Base-by-base conservation (phyloP, 2,113 vertebrate species). In the Petaurus breviceps region DNA sequence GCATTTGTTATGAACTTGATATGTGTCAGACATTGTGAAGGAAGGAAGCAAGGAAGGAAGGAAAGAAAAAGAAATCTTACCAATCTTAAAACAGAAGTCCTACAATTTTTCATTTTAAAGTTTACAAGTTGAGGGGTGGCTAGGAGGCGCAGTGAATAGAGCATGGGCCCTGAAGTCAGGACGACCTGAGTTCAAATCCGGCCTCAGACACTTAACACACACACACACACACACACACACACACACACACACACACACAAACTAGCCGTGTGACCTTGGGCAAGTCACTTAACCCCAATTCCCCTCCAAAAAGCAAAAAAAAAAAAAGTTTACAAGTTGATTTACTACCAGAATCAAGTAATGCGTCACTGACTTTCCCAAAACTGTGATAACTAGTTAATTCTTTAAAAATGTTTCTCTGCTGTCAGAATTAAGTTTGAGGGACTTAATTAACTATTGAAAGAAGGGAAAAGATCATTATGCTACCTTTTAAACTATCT, bases 321-420 rank as follows among this genome's bases (percentile, higher is more conserved):
- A 49, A 49, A 49, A 49, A 49, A 49, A 49, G 4, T 49, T 49
- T 43, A 8, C 19, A 2, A 43, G 68, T n/a, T 84, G 16, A 84
- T 84, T 43, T 84, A 23, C n/a, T 77, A 77, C 61, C 31, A 19
- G 14, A 77, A n/a, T 77, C 5, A 19, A n/a, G 12, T 14, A 77
- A 77, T n/a, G 14, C 37, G 6, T 77, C 14, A n/a, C n/a, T 84
- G n/a, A 84, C 68, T 84, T 84, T 84, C 43, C n/a, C 16, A 84
- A 43, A 84, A 84, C 6, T 84, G 16, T 5, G n/a, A 84, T 43
- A 84, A 84, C 68, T 84, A n/a, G 61, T 77, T 77, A 43, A 43
- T 16, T 94, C 43, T 94, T 91, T 95, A 68, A 16, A 92, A 68
- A 93, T 92, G 90, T 92, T 90, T 94, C 68, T 77, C 16, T 43